phyloP scores from a whole-genome alignment of 2,797 vertebrate genomes.

The Micropoecilia bifurca region DNA sequence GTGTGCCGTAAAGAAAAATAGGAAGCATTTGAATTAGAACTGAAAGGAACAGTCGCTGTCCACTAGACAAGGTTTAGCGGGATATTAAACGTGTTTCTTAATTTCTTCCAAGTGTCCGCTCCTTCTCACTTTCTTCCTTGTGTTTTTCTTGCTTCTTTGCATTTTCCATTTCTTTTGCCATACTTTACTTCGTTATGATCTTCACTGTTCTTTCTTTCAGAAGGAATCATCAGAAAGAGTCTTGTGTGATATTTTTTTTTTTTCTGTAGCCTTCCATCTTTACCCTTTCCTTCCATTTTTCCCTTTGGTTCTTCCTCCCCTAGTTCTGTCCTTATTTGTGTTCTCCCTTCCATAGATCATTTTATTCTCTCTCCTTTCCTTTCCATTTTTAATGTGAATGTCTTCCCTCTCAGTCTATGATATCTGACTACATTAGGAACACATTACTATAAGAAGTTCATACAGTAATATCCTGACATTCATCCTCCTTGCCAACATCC shows the following conservation, averaged over 20 bases:
- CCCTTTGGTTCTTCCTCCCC: not conserved
- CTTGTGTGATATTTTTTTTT: not conserved
- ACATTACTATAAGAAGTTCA: constrained; percentile 52
- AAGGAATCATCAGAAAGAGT: too few species aligned
- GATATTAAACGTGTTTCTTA: not conserved
- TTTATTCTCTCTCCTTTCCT: not conserved
- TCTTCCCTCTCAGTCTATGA: constrained; percentile 22
- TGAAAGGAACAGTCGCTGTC: constrained; percentile 56
- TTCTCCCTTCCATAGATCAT: not conserved
- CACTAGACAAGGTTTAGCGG: constrained; percentile 69
- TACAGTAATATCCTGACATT: constrained; percentile 29
- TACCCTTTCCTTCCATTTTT: not conserved
- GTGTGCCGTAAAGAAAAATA: constrained; percentile 35
- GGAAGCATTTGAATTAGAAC: constrained; percentile 61
- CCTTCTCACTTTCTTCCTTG: not conserved
- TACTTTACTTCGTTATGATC: not conserved
- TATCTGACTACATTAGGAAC: constrained; percentile 37
- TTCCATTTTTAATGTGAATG: constrained; percentile 25
- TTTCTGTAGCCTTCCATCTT: not conserved
- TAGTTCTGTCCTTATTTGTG: not conserved
- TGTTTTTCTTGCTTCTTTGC: not conserved
- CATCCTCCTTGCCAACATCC: constrained; percentile 19
- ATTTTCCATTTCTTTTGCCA: not conserved
- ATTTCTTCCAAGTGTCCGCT: not conserved
- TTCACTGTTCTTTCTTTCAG: not conserved